Percentiles rank a stretch among this genome's conserved stretches.
phyloP scores from a whole-genome alignment of 2,888 invertebrate genomes.

The Catocala nupta region DNA sequence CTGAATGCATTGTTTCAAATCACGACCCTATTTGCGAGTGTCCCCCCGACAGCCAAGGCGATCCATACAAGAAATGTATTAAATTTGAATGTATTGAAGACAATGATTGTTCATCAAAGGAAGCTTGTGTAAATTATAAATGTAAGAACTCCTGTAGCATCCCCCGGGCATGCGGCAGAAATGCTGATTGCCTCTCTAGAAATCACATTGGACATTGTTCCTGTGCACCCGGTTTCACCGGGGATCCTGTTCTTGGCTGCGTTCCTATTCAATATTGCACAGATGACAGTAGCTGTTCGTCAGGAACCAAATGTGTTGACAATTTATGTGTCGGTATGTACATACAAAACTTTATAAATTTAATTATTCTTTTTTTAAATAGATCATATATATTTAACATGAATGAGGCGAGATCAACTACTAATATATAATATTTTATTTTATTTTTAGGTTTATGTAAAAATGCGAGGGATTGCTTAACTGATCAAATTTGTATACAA shows the following conservation, averaged over 20 bases:
- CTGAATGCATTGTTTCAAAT: constrained; percentile 90
- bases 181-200: constrained; percentile 91
- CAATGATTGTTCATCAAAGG: constrained; percentile 90
- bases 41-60: constrained; percentile 91
- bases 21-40: constrained; percentile 93
- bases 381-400: no score
- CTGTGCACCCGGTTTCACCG: constrained; percentile 94
- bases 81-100: constrained; percentile 93
- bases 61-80: constrained; percentile 91
- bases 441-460: constrained; percentile 90
- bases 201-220: constrained; percentile 94
- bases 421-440: background rate
- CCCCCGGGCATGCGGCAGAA: constrained; percentile 93
- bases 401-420: background rate
- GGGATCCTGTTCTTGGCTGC: constrained; percentile 95
- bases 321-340: constrained; percentile 92
- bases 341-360: background rate
- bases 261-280: constrained; percentile 94
- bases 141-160: constrained; percentile 94
- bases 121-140: constrained; percentile 92
- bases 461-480: constrained; percentile 94
- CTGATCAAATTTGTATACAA: constrained; percentile 94
- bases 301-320: constrained; percentile 94
- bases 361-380: no score
- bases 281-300: constrained; percentile 92